Evolutionary conservation across 2,797 vertebrate genomes (phyloP), one percentile per base, ranked within the genome.

Genomic region (Myotis findleyi): DNA sequence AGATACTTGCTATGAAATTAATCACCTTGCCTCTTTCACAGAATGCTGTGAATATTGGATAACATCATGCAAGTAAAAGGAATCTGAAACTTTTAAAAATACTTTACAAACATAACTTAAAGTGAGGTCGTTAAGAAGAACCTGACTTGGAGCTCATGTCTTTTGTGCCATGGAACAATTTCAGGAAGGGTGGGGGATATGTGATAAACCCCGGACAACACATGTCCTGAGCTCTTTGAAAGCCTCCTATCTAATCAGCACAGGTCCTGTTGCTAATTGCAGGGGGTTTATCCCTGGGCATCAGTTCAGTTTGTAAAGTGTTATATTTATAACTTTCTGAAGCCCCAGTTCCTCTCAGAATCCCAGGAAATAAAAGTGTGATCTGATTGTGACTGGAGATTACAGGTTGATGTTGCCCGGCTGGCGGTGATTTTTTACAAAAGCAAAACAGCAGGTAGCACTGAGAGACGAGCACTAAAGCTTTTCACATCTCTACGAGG

Each of bases 291-390:
- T 97, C 90, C 82, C 90, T 85, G 89, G 94, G 95, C 64, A 87
- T 84, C 90, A 87, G 89, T 91, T 91, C 64, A 23, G 64, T 92
- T 95, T 93, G 95, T 93, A 89, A 94, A 95, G 95, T 97, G 85
- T 97, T 97, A 97, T 98, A 98, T 98, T 98, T 98, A 98, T 98
- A 98, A 97, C 98, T 97, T 47, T 1, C 96, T 88, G 92, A 96
- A 95, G 86, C 77, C 57, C 89, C 86, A 16, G 79, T 83, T 18
- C 73, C 79, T 95, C 93, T 95, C 82, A 96, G 89, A 95, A 95
- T 96, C 85, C 87, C 82, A 69, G 98, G 96, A 96, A 96, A 96
- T 95, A 82, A 0, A 0, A 95, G 91, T 91, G 93, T 93, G 97
- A 98, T 98, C 98, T 98, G 98, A 98, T 98, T 95, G 97, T 96